phyloP scores from a whole-genome alignment of 37 sponge, comb jelly and placozoan species.

The Aplysina aerophoba region DNA sequence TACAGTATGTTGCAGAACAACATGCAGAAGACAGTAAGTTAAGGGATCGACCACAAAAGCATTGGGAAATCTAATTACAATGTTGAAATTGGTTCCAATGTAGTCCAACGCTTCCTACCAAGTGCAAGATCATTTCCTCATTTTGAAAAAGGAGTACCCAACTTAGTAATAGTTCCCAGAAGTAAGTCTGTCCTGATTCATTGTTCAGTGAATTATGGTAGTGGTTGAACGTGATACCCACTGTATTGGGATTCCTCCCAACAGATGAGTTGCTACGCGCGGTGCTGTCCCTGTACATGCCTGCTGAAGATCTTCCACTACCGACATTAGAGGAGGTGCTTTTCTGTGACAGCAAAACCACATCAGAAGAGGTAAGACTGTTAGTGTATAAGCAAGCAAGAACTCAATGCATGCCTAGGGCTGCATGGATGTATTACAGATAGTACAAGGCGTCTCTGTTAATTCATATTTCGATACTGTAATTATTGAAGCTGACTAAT shows the following conservation, averaged over 20 bases:
- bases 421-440: too few species aligned
- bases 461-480: too few species aligned
- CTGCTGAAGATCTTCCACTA: constrained; percentile 47
- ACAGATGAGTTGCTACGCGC: constrained; percentile 58
- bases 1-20: not conserved
- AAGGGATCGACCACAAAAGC: too few species aligned
- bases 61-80: too few species aligned
- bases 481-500: too few species aligned
- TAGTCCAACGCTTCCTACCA: too few species aligned
- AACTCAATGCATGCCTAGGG: too few species aligned
- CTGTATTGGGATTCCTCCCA: not conserved
- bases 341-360: constrained; percentile 56
- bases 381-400: too few species aligned
- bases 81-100: too few species aligned
- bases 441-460: too few species aligned
- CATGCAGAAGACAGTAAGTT: not conserved
- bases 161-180: not conserved
- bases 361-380: constrained; percentile 76
- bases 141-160: constrained; percentile 26
- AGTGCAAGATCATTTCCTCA: not conserved
- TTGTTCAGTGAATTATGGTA: not conserved
- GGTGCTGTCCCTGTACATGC: constrained; percentile 57
- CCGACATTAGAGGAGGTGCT: constrained; percentile 76
- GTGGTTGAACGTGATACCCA: too few species aligned
- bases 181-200: not conserved